Evolutionary conservation across 2,113 vertebrate species (phyloP).

Genomic region (Saccopteryx leptura): DNA sequence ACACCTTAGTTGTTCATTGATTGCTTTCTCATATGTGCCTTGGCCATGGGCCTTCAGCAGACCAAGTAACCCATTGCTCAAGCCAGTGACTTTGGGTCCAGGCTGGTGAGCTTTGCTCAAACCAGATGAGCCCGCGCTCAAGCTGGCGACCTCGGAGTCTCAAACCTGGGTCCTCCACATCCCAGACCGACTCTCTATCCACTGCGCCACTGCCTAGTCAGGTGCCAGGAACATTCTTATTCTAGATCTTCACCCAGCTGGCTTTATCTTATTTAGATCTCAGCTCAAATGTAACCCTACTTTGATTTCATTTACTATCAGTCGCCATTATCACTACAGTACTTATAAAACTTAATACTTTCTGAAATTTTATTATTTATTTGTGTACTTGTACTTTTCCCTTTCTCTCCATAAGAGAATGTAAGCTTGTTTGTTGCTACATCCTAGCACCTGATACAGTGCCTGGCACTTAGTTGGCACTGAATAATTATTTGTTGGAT

Average conservation of each 20-base stretch:
- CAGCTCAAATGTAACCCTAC: background rate
- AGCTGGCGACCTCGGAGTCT: too few relatives aligned
- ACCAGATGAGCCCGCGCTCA: too few relatives aligned
- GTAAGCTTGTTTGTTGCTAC: background rate
- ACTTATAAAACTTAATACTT: background rate
- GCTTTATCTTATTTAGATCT: background rate
- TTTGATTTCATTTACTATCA: background rate
- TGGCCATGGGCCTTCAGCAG: too few relatives aligned
- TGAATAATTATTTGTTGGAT: background rate
- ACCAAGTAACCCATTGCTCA: too few relatives aligned
- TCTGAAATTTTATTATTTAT: background rate
- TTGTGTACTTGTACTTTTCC: background rate
- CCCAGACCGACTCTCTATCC: too few relatives aligned
- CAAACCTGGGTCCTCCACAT: too few relatives aligned
- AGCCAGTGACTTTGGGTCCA: too few relatives aligned
- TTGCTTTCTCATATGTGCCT: too few relatives aligned
- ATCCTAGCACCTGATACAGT: background rate
- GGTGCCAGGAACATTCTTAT: background rate
- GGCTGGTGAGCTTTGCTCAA: too few relatives aligned
- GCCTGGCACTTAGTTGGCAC: background rate
- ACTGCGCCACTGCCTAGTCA: too few relatives aligned
- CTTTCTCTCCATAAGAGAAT: background rate
- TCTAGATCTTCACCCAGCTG: background rate
- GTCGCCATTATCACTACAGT: background rate
- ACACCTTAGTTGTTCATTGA: too few relatives aligned